Evolutionary conservation across 2,113 vertebrate species (phyloP).

Genomic region (Protobothrops flavoviridis): DNA sequence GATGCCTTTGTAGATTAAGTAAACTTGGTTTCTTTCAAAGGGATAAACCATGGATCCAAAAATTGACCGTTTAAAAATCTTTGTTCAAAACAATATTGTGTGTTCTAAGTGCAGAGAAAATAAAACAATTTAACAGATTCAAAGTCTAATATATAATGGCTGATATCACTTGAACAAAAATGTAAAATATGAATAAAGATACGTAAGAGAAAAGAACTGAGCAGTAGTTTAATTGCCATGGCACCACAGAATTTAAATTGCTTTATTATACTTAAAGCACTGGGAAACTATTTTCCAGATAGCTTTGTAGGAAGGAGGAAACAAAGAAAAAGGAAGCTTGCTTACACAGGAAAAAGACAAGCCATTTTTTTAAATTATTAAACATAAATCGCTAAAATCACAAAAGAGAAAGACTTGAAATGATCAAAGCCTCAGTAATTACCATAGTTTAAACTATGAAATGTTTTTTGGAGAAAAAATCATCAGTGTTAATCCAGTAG

Average conservation of each 20-base stretch:
- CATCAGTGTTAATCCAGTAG: constrained; percentile 47
- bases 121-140: background rate
- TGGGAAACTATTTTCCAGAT: background rate
- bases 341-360: background rate
- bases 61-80: background rate
- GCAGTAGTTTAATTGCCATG: background rate
- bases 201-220: background rate
- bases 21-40: background rate
- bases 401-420: background rate
- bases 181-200: background rate
- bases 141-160: background rate
- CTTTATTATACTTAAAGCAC: constrained; percentile 9
- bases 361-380: background rate
- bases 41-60: background rate
- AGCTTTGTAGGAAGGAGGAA: background rate
- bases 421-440: constrained; percentile 29
- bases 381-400: constrained; percentile 48
- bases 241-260: background rate
- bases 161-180: background rate
- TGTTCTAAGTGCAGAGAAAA: background rate
- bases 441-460: constrained; percentile 37
- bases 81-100: background rate
- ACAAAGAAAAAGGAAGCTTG: background rate
- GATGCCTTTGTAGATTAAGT: background rate
- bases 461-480: constrained; percentile 25